These are phyloP conservation scores for Poecilia wingei DNA, from an alignment of 2,797 vertebrate genomes.

Conservation along the genomic window DNA sequence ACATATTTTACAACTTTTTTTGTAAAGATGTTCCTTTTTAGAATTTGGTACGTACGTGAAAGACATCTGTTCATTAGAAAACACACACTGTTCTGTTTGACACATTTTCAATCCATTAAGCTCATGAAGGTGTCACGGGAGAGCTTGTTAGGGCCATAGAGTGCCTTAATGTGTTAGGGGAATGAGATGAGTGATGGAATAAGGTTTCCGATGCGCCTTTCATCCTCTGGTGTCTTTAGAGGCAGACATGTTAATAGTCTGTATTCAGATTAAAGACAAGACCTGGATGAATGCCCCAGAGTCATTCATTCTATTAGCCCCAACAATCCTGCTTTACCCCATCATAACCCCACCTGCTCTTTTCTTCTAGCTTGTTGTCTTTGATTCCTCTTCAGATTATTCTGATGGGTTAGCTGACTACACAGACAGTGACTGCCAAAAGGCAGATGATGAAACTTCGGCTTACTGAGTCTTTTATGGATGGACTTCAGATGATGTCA, in stretches of 20 bases:
- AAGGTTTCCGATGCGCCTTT: slow-evolving; percentile 41
- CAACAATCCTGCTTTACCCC: slow-evolving; percentile 25
- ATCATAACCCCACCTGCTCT: slow-evolving; percentile 7
- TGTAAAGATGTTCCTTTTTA: slow-evolving; percentile 14
- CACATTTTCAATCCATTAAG: slow-evolving; percentile 59
- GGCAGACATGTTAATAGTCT: slow-evolving; percentile 56
- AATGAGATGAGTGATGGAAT: slow-evolving; percentile 60
- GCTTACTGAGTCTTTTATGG: not conserved
- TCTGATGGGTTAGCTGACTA: slow-evolving; percentile 12
- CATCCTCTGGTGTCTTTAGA: slow-evolving; percentile 57
- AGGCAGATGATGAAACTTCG: not conserved
- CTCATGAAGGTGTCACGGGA: slow-evolving; percentile 39
- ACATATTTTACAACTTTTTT: not conserved
- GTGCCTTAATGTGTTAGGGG: slow-evolving; percentile 62
- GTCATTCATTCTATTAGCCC: slow-evolving; percentile 54
- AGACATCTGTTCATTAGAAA: slow-evolving; percentile 16
- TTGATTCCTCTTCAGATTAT: slow-evolving; percentile 35
- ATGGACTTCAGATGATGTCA: not conserved
- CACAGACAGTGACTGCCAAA: not conserved
- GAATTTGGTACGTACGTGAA: slow-evolving; percentile 4
- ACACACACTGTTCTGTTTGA: slow-evolving; percentile 10
- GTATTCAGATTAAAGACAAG: slow-evolving; percentile 59
- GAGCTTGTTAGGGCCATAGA: slow-evolving; percentile 54
- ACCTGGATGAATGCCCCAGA: slow-evolving; percentile 43
- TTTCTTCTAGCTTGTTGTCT: slow-evolving; percentile 2